Base-by-base conservation (phyloP, 2,888 invertebrate genomes). In the Nysson spinosus region DNA sequence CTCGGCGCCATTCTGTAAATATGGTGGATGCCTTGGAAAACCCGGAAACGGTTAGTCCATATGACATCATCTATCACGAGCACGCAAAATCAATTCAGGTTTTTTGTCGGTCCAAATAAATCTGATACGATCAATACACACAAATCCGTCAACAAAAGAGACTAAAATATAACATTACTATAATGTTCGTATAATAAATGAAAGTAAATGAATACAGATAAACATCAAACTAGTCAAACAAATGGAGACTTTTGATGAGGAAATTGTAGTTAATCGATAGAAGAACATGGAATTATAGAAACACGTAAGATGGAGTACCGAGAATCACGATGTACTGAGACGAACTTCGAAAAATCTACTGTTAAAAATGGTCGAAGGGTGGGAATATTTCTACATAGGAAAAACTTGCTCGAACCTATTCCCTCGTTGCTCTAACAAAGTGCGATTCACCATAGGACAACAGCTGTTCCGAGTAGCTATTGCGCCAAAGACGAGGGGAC, bases 381-480 rank as follows among this genome's bases (percentile, higher is more conserved):
- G 58, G 69, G 64, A 64, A 75, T 37, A 43, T 46, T 58, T 19
- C 37, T 46, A 58, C 57, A 43, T 39, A 43, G 73, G 56, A 50
- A 70, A 69, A 69, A 75, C 65, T 61, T 61, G 64, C 70, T 58
- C 37, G 60, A 56, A 50, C 57, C 66, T 56, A 60, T 69, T 62
- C 64, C 66, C 61, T 62, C 64, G 60, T 32, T 43, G 58, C 58
- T 64, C 56, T 64, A 69, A 77, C 71, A 72, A 76, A 74, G 65
- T 77, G 46, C 74, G 69, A 72, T 64, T 64, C 67, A 60, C 68
- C 64, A 60, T 76, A 68, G 76, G 64, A 75, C 76, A 72, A 71
- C 77, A 77, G 77, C 77, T 77, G 77, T 66, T 78, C 61, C 67
- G 50, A 70, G 72, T 66, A 66, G 76, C 65, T 66, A 72, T 70